Evolutionary conservation across 2,113 vertebrate genomes (phyloP), one percentile per base, ranked within the genome.

Genomic region (Mormyrus lacerda): DNA sequence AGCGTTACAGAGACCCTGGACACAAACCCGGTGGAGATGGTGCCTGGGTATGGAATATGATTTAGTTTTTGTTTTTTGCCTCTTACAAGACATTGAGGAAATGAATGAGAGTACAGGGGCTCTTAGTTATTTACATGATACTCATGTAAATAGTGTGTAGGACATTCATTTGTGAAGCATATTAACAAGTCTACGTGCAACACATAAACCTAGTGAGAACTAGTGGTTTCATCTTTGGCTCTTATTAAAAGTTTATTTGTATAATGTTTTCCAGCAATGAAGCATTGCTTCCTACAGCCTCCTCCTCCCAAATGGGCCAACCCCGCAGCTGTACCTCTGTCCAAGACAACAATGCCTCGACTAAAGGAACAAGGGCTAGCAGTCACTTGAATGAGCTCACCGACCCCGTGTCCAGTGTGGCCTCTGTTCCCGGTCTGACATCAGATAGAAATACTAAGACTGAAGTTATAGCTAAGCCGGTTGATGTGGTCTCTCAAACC

Each of bases 291-390:
- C 58, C 91, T 8, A 89, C 87, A 47, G 39, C 91, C 35, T 88
- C 90, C n/a, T 90, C 90, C 24, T 89, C 90, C 53, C 91, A 91
- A 90, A 88, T 89, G 53, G 51, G 24, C 90, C 89, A 91, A 24
- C 87, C 91, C 89, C 92, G 93, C 73, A 90, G 65, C 58, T 90
- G 42, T 24, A 79, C 90, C 86, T 39, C 82, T 31, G 58, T 51
- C 27, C 79, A 87, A 21, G 79, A 88, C 27, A 45, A 9, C 48
- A 65, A 31, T 15, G 42, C 61, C 31, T 51, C 91, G 69, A 27
- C 88, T 88, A 85, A 89, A 45, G 92, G 91, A 42, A 55, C 89
- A 92, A 93, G 90, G 92, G 91, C 92, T 92, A 92, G 88, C 85
- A 48, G 35, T 42, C 88, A 87, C 50, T 89, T 89, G 61, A 92